phyloP scores from a whole-genome alignment of 2,888 invertebrate species.

The Zele albiditarsus region DNA sequence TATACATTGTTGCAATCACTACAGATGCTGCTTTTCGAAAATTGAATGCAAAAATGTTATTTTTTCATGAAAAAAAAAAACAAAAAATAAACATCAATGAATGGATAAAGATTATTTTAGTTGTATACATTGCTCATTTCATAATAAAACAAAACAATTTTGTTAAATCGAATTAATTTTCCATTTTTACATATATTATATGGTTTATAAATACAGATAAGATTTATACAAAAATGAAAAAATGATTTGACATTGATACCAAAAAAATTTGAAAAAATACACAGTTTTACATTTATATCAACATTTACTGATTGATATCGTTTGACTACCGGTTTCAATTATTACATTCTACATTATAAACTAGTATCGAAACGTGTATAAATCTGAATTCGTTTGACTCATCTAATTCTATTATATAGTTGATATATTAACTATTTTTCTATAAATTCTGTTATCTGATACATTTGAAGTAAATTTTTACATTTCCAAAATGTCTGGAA shows the following conservation, averaged over 20 bases:
- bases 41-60: conserved; percentile 11
- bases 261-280: too few species aligned
- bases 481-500: neutral
- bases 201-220: too few species aligned
- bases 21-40: neutral
- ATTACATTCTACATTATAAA: too few species aligned
- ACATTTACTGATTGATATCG: too few species aligned
- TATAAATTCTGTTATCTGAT: neutral
- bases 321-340: too few species aligned
- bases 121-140: neutral
- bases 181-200: too few species aligned
- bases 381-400: too few species aligned
- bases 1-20: conserved; percentile 5
- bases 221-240: too few species aligned
- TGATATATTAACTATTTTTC: neutral
- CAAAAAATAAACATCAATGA: neutral
- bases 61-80: conserved; percentile 17
- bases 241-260: too few species aligned
- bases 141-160: neutral
- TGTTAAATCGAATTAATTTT: neutral
- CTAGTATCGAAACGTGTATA: too few species aligned
- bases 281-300: too few species aligned
- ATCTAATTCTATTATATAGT: too few species aligned
- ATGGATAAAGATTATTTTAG: neutral
- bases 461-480: neutral